phyloP scores from a whole-genome alignment of 2,797 vertebrate genomes.

The Lates japonicus region DNA sequence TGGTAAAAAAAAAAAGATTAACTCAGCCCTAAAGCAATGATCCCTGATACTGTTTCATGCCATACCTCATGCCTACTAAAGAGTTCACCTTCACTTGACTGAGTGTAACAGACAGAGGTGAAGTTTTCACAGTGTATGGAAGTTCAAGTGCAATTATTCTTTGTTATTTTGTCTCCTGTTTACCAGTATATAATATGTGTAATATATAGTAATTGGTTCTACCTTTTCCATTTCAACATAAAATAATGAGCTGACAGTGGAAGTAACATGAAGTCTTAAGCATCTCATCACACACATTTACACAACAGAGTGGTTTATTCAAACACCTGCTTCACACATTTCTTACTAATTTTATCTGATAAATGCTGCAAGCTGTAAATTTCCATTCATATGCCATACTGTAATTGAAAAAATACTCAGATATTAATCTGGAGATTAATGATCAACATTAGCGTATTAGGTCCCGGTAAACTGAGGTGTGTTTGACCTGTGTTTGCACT shows the following conservation, averaged over 20 bases:
- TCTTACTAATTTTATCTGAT: not conserved
- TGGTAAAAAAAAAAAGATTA: conserved; percentile 35
- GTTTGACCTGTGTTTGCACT: not conserved
- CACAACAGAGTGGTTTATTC: not conserved
- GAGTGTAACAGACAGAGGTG: conserved; percentile 5
- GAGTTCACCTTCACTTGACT: conserved; percentile 29
- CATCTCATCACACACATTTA: not conserved
- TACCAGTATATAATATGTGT: not conserved
- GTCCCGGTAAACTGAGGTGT: not conserved
- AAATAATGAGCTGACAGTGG: not conserved
- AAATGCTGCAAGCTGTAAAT: not conserved
- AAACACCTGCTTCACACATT: conserved; percentile 6
- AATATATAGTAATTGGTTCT: not conserved
- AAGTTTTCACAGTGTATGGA: conserved; percentile 1
- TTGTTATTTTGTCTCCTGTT: not conserved
- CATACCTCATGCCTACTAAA: not conserved
- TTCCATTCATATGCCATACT: not conserved
- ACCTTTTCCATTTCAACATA: not conserved
- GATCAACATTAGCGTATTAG: not conserved
- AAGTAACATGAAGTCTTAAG: not conserved
- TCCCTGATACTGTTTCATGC: conserved; percentile 5
- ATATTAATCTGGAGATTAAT: not conserved
- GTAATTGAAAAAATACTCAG: not conserved
- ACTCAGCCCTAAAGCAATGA: conserved; percentile 28
- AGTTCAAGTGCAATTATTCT: not conserved